Conservation (phyloP, 1,140 invertebrate genomes). For the Amphibalanus amphitrite region DNA sequence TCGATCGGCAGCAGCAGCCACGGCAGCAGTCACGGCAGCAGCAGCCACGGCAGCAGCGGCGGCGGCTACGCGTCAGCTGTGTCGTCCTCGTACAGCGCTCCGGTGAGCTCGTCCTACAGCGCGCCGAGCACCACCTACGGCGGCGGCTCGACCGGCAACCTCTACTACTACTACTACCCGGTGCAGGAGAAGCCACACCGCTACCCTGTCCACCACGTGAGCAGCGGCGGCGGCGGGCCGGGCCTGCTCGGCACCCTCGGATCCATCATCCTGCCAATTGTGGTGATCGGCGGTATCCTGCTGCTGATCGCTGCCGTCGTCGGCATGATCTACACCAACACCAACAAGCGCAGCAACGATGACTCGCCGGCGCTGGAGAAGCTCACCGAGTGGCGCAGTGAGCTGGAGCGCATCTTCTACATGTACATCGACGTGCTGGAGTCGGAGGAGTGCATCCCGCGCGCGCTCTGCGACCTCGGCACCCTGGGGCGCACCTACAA, state of each 20-base stretch:
- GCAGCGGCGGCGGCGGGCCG: conserved; percentile 6
- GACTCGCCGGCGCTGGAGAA: conserved; percentile 4
- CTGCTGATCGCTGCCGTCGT: conserved; percentile 14
- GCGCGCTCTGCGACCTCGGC: conserved; percentile 16
- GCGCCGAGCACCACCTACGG: neutral
- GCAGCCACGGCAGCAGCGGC: conserved; percentile 8
- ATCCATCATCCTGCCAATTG: conserved; percentile 15
- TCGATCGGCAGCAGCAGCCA: too few species aligned
- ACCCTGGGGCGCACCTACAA: conserved; percentile 15
- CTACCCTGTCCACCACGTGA: conserved; percentile 13
- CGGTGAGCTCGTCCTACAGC: conserved; percentile 13
- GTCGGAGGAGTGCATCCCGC: conserved; percentile 16
- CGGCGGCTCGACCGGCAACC: conserved; percentile 16
- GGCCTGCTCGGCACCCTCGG: conserved; percentile 13
- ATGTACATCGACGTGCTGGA: conserved; percentile 17
- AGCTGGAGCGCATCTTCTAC: conserved; percentile 18
- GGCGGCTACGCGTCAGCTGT: too few species aligned
- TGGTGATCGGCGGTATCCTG: conserved; percentile 15
- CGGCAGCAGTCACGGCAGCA: too few species aligned
- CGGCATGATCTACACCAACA: conserved; percentile 13
- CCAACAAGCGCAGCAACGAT: conserved; percentile 5
- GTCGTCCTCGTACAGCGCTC: too few species aligned
- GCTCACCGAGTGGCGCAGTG: conserved; percentile 13
- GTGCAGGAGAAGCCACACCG: too few species aligned
- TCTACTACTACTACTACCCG: conserved; percentile 19